Base-by-base conservation (phyloP, 2,888 invertebrate species). In the Tuta absoluta region DNA sequence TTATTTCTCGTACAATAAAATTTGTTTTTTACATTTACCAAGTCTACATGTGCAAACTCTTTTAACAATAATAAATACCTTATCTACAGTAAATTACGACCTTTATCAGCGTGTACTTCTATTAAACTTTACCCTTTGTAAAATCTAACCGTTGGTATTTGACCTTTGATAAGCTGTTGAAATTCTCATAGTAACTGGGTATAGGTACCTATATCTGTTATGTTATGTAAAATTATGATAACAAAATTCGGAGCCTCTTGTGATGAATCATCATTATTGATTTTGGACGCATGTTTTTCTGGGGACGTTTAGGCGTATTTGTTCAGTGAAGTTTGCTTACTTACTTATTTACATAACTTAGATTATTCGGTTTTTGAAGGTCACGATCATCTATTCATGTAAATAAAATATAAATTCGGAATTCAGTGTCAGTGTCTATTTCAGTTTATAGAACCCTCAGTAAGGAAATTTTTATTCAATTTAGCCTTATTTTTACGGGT, bases 271-370 rank as follows among this genome's bases (percentile, higher is more conserved):
- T 66, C 66, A 51, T 51, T 51, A 51, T 51, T 51, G 21, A 23
- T 23, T 51, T 51, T 51, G 51, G 51, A 10, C 23, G 57, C n/a
- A 57, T 33, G 57, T 57, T 57, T 28, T 57, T n/a, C 51, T 49
- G 56, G 57, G 45, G 56, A 63, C 45, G 63, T 45, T 62, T 64
- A 19, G 51, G 21, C 23, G 19, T 23, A 12, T 51, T 51, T 51
- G 51, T 12, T 51, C 21, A 51, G 51, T 12, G 23, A 19, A 51
- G 51, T 53, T 11, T 53, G 23, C 23, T 53, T 53, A 49, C 49
- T 49, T 49, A 23, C 53, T 49, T 28, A 28, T 85, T 85, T 74
- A 75, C 74, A 73, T 80, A 78, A 80, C 77, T 76, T 72, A 71
- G 71, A 78, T 72, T 75, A 53, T 67, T 70, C 68, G 73, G 67